Base-by-base conservation (phyloP, 2,113 vertebrate species). In the Oreotrochilus melanogaster region DNA sequence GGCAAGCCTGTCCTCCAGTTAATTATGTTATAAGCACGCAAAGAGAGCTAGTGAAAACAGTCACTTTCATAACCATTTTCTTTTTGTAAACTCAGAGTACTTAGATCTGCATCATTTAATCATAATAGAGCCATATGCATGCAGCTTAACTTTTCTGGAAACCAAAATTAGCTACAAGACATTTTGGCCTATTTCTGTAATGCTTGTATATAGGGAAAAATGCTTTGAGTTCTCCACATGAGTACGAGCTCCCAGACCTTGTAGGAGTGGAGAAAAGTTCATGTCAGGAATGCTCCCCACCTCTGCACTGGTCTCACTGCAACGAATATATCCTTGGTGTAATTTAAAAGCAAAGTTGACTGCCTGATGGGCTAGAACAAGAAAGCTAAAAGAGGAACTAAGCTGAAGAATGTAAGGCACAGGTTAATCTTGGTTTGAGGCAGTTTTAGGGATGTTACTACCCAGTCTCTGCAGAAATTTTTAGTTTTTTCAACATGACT, bases 31-130 rank as follows among this genome's bases (percentile, higher is more conserved):
- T 89, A 53, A 84, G 91, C 64, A 75, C 93, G 80, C 72, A 92
- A 93, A 96, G 80, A 88, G 75, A 91, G 92, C 88, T 70, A 90
- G 89, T 87, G 95, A 94, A 94, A 97, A 92, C 87, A 95, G 86
- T 92, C 90, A 45, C 94, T 96, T 96, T 95, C 88, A 88, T 81
- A 95, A 92, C 89, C 87, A 92, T 94, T 96, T 96, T 92, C 93
- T 96, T 89, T 93, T 93, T 92, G 90, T 96, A 96, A 97, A 94
- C 88, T 75, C 64, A 18, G n/a, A 65, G 93, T 81, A 89, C 57
- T 95, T 89, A 94, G 95, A 80, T 76, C 94, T 86, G 93, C 88
- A 82, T 96, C 95, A 90, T 97, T 96, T 92, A 94, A 76, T 95
- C 88, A 85, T 82, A 91, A 94, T 94, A 93, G 88, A 88, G 89